A percentile compares a stretch with the other conserved stretches of the same genome.
phyloP scores from a whole-genome alignment of 2,797 vertebrate genomes.

The Liasis olivaceus region DNA sequence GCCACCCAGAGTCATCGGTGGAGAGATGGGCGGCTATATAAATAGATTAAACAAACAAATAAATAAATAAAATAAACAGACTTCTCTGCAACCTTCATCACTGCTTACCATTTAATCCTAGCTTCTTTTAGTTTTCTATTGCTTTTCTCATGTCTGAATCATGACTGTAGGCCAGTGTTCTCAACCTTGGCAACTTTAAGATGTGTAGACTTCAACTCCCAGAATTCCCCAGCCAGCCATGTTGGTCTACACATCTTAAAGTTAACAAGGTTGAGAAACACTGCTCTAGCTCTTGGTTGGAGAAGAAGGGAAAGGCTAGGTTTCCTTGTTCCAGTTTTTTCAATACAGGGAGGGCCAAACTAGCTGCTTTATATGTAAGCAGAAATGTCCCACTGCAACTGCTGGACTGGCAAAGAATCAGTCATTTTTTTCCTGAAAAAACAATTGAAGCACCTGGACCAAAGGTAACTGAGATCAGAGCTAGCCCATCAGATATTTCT shows the following conservation, averaged over 20 bases:
- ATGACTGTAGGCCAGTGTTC: not conserved
- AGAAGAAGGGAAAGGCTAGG: not conserved
- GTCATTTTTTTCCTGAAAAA: not conserved
- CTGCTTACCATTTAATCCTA: not conserved
- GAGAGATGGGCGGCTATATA: no score
- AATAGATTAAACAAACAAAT: no score
- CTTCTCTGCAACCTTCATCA: not conserved
- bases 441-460: not conserved
- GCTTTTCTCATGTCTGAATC: not conserved
- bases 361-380: not conserved
- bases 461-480: not conserved
- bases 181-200: no score
- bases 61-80: not conserved
- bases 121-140: not conserved
- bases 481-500: not conserved
- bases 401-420: not conserved
- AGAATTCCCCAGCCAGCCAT: no score
- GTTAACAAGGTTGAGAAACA: no score
- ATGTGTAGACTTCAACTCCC: no score
- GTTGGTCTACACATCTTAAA: no score
- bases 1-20: no score
- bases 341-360: not conserved
- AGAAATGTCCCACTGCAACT: not conserved
- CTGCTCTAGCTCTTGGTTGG: no score
- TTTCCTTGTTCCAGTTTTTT: not conserved